Evolutionary conservation across 2,797 vertebrate species (phyloP).

Genomic region (Phrynocephalus guinanensis): DNA sequence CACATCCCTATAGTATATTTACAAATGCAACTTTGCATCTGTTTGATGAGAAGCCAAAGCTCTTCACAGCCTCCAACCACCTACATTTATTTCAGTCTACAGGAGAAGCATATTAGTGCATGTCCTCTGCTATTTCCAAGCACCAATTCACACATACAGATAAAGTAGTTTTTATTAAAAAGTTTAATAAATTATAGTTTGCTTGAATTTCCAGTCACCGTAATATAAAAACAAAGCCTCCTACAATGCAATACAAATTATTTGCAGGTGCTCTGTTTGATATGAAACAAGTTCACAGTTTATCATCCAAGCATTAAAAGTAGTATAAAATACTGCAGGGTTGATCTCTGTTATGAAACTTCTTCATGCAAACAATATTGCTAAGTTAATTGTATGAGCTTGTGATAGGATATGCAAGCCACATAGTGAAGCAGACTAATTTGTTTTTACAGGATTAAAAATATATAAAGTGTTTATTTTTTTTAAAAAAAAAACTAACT

Average conservation of each 20-base stretch:
- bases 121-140: slow-evolving; percentile 46
- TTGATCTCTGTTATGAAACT: slow-evolving; percentile 51
- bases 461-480: slow-evolving; percentile 27
- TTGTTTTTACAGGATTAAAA: slow-evolving; percentile 66
- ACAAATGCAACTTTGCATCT: not conserved
- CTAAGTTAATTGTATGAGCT: slow-evolving; percentile 58
- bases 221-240: slow-evolving; percentile 71
- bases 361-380: slow-evolving; percentile 42
- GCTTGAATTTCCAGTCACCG: slow-evolving; percentile 49
- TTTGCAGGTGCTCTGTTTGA: slow-evolving; percentile 53
- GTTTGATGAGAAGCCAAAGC: not conserved
- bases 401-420: slow-evolving; percentile 56
- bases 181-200: slow-evolving; percentile 67
- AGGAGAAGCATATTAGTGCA: slow-evolving; percentile 47
- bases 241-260: slow-evolving; percentile 65
- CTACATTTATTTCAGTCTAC: not conserved
- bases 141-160: slow-evolving; percentile 39
- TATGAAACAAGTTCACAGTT: slow-evolving; percentile 62
- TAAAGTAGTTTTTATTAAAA: slow-evolving; percentile 30
- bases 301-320: slow-evolving; percentile 69
- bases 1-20: not conserved
- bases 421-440: slow-evolving; percentile 62
- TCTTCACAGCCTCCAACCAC: not conserved
- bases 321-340: slow-evolving; percentile 61
- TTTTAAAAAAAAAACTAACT: not conserved